These are phyloP conservation scores for Drosophila basisetae DNA, from an alignment of 2,888 invertebrate genomes.

Conservation along the genomic window DNA sequence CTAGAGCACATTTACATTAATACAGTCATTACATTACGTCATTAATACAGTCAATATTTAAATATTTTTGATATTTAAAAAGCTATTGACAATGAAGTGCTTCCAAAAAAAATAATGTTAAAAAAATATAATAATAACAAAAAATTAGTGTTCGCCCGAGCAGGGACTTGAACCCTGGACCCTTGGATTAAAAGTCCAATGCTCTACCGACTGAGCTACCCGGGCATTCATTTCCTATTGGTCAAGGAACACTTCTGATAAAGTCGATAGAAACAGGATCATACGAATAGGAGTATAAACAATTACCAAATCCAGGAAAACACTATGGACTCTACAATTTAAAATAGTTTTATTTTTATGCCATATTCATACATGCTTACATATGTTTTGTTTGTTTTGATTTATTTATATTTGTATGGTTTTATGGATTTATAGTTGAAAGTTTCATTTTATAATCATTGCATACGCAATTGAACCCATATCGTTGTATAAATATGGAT, in stretches of 20 bases:
- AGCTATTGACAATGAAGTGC: background rate
- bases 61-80: background rate
- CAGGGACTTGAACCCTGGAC: conserved; percentile 86
- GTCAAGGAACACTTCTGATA: conserved; percentile 25
- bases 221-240: conserved; percentile 64
- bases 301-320: background rate
- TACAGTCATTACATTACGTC: too few species aligned
- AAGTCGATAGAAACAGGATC: conserved; percentile 21
- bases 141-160: conserved; percentile 81
- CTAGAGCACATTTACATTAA: too few species aligned
- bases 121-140: conserved; percentile 27
- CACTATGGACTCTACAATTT: conserved; percentile 50
- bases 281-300: background rate
- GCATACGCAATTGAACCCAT: conserved; percentile 58
- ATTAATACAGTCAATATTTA: background rate
- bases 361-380: conserved; percentile 78
- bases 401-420: conserved; percentile 69
- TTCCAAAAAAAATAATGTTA: conserved; percentile 11
- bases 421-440: conserved; percentile 63
- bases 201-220: conserved; percentile 86
- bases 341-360: conserved; percentile 78
- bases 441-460: conserved; percentile 54
- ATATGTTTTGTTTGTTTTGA: conserved; percentile 61
- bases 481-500: conserved; percentile 62
- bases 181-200: conserved; percentile 86